Evolutionary conservation across 1,140 invertebrate species (phyloP).

Genomic region (Asbolus verrucosus): DNA sequence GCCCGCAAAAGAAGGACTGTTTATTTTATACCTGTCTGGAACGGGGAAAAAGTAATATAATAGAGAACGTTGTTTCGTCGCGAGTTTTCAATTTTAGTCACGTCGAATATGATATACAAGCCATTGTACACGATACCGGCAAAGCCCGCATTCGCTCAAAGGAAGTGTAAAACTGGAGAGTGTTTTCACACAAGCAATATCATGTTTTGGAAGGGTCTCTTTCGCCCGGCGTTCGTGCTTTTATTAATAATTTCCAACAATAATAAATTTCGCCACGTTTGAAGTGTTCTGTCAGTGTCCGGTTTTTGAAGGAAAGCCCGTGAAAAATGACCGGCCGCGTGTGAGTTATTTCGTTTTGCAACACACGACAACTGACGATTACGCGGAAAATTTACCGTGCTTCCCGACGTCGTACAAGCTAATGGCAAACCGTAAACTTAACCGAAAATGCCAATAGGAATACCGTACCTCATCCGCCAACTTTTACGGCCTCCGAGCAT

Average conservation of each 20-base stretch:
- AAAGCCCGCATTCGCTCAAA: conserved; percentile 21
- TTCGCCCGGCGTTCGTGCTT: conserved; percentile 29
- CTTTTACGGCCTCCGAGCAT: conserved; percentile 21
- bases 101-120: conserved; percentile 43
- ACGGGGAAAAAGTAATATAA: no score
- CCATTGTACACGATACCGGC: conserved; percentile 32
- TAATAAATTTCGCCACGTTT: conserved; percentile 41
- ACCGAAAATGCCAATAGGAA: conserved; percentile 13
- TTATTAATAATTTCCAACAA: conserved; percentile 42
- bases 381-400: background rate
- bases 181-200: conserved; percentile 39
- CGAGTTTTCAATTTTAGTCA: conserved; percentile 35
- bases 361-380: conserved; percentile 25
- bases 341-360: conserved; percentile 37
- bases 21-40: conserved; percentile 30
- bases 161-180: conserved; percentile 42
- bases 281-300: conserved; percentile 44
- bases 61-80: background rate
- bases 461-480: background rate
- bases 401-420: background rate
- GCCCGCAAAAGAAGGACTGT: no score
- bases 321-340: conserved; percentile 37
- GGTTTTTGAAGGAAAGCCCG: conserved; percentile 32
- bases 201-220: conserved; percentile 37
- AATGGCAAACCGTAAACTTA: conserved; percentile 30